phyloP scores from a whole-genome alignment of 2,888 invertebrate genomes.

The Eupithecia pulchellata region DNA sequence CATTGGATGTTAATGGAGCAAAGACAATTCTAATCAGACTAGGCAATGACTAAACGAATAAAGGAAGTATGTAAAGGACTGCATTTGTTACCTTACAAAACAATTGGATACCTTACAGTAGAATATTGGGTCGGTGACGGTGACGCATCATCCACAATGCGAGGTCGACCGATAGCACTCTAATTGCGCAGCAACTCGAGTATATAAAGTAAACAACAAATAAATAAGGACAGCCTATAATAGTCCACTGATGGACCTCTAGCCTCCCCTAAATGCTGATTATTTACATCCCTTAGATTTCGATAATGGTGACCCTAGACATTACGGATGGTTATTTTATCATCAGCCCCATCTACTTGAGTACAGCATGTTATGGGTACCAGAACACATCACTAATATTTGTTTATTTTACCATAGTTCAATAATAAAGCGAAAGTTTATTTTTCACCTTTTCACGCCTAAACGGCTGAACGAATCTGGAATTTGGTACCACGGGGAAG shows the following conservation, averaged over 20 bases:
- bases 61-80: constrained; percentile 43
- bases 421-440: not conserved
- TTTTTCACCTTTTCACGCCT: not conserved
- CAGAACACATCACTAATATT: too few species aligned
- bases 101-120: constrained; percentile 62
- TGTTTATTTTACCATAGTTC: too few species aligned
- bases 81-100: constrained; percentile 47
- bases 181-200: constrained; percentile 61
- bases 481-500: too few species aligned
- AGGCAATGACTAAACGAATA: constrained; percentile 63
- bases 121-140: constrained; percentile 54
- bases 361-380: too few species aligned
- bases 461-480: not conserved
- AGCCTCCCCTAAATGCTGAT: too few species aligned
- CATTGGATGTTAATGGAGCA: constrained; percentile 23
- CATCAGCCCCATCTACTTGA: too few species aligned
- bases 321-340: too few species aligned
- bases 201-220: constrained; percentile 1
- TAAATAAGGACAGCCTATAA: not conserved
- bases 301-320: too few species aligned
- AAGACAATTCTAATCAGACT: constrained; percentile 48
- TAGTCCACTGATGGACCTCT: too few species aligned
- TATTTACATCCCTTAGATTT: too few species aligned
- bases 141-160: constrained; percentile 59
- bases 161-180: constrained; percentile 61